A percentile compares a stretch with the other conserved stretches of the same genome.
phyloP scores from a whole-genome alignment of 92 coral and sea anemone species.

The Zoanthus sociatus region DNA sequence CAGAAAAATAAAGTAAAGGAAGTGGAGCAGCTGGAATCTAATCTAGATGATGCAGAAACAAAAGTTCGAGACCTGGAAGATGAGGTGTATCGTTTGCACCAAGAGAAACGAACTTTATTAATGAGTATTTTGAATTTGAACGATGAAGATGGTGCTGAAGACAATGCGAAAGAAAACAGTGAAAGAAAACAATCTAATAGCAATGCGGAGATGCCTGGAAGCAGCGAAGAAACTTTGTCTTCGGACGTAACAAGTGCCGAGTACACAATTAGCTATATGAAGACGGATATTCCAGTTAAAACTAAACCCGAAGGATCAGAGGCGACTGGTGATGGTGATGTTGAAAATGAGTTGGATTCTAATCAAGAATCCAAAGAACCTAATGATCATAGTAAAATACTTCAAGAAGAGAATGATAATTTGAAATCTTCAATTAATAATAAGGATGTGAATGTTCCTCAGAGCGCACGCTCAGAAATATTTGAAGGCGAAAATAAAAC shows the following conservation, averaged over 20 bases:
- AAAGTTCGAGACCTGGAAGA: slow-evolving; percentile 86
- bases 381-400: slow-evolving; percentile 54
- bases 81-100: slow-evolving; percentile 86
- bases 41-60: slow-evolving; percentile 85
- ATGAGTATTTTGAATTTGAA: slow-evolving; percentile 77
- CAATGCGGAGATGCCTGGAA: not conserved
- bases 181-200: slow-evolving; percentile 47
- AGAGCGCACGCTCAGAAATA: slow-evolving; percentile 62
- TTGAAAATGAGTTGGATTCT: slow-evolving; percentile 62
- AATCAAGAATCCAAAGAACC: slow-evolving; percentile 45
- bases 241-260: not conserved
- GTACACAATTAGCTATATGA: not conserved
- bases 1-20: slow-evolving; percentile 69
- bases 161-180: slow-evolving; percentile 54
- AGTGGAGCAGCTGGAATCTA: slow-evolving; percentile 79
- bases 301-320: slow-evolving; percentile 62
- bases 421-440: slow-evolving; percentile 60
- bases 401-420: slow-evolving; percentile 69
- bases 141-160: slow-evolving; percentile 65
- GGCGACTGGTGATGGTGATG: slow-evolving; percentile 58
- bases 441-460: slow-evolving; percentile 55
- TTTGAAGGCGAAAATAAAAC: slow-evolving; percentile 63
- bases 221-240: not conserved
- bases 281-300: slow-evolving; percentile 15
- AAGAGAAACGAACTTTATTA: slow-evolving; percentile 86